These are phyloP conservation scores for Apteryx mantelli DNA, from an alignment of 2,113 vertebrate species.

Conservation along the genomic window DNA sequence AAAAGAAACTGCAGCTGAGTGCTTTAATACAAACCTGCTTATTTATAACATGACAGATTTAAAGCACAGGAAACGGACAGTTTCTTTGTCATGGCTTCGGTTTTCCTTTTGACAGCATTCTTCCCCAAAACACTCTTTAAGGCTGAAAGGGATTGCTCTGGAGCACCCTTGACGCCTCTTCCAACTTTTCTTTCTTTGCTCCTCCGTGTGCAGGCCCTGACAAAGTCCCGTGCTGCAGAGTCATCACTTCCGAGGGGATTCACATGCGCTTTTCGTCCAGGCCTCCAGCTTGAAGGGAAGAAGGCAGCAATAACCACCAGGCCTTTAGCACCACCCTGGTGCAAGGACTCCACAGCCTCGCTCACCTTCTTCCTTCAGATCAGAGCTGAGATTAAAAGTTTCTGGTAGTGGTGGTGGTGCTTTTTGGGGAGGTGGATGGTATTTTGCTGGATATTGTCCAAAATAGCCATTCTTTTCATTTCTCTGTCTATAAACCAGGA, in stretches of 20 bases:
- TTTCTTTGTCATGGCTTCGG: background rate
- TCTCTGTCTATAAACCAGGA: background rate
- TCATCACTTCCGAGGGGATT: background rate
- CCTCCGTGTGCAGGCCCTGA: rapidly evolving
- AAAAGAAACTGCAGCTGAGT: background rate
- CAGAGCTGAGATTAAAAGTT: background rate
- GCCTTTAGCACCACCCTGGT: background rate
- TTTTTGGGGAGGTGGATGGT: background rate
- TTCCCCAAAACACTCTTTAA: background rate
- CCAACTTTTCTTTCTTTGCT: background rate
- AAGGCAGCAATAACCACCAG: background rate
- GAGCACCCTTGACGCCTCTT: background rate
- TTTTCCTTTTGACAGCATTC: background rate
- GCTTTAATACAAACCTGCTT: background rate
- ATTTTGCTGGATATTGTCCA: background rate
- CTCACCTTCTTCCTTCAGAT: background rate
- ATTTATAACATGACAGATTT: background rate
- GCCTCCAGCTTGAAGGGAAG: background rate
- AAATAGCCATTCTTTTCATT: background rate
- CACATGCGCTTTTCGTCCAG: background rate
- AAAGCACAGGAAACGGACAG: background rate
- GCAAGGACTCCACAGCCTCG: background rate
- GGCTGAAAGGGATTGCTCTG: background rate
- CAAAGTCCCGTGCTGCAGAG: background rate
- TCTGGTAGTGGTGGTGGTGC: background rate